A percentile compares a stretch with the other conserved stretches of the same genome.
phyloP scores from a whole-genome alignment of 2,113 vertebrate species.

The Vidua macroura region DNA sequence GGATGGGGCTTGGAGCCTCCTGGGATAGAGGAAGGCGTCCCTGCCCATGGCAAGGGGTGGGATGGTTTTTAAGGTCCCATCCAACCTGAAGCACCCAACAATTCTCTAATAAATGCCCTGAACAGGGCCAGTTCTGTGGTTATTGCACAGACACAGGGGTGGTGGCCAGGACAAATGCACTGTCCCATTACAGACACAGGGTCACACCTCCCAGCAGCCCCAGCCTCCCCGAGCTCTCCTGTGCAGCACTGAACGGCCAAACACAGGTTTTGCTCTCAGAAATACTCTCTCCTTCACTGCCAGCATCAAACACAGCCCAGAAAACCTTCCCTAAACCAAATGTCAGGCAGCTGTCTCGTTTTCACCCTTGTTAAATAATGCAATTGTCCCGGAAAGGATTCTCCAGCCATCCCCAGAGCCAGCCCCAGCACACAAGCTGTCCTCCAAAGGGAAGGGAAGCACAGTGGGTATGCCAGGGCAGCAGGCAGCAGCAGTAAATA shows the following conservation, averaged over 20 bases:
- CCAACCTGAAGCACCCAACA: background rate
- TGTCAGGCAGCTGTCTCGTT: background rate
- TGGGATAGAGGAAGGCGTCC: background rate
- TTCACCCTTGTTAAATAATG: constrained; percentile 38
- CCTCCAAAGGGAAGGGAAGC: constrained; percentile 24
- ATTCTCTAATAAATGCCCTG: background rate
- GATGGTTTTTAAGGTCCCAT: background rate
- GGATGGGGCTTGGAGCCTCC: accelerated
- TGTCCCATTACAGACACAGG: background rate
- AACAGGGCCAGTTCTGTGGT: background rate
- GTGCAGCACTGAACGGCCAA: background rate
- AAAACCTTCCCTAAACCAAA: background rate
- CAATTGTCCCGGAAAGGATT: constrained; percentile 1
- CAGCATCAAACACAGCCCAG: background rate
- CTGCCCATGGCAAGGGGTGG: background rate
- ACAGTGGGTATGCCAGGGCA: constrained; percentile 46
- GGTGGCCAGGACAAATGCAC: background rate
- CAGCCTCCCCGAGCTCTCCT: background rate
- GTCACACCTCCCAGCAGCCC: background rate
- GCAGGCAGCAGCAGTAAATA: constrained; percentile 29
- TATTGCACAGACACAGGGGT: background rate
- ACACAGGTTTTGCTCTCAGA: background rate
- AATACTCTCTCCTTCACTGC: background rate
- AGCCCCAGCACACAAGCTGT: background rate
- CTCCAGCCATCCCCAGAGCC: background rate